Evolutionary conservation across 2,113 vertebrate genomes (phyloP).

Genomic region (Cricetomys ansorgei): DNA sequence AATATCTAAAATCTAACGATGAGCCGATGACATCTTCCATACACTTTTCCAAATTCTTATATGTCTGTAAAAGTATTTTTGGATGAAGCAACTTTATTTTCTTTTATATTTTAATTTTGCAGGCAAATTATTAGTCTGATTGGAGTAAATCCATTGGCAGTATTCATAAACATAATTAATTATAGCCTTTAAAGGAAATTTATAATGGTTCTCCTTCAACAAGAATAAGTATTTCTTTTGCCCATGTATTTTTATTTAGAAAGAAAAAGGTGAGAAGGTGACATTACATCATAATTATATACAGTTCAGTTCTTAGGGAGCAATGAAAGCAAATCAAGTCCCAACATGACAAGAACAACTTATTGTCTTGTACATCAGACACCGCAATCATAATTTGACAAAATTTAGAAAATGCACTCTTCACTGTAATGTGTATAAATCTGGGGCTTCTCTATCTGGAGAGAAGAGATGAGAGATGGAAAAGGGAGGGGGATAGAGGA

Average conservation of each 20-base stretch:
- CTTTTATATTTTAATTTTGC: not conserved
- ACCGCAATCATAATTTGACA: not conserved
- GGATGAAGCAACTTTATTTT: constrained; percentile 1
- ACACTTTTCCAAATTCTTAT: not conserved
- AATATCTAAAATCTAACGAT: not conserved
- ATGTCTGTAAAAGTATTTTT: not conserved
- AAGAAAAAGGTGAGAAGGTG: not conserved
- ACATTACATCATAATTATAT: not conserved
- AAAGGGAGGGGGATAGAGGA: too few relatives aligned
- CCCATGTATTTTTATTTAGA: not conserved
- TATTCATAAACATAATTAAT: constrained; percentile 39
- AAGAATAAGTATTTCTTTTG: not conserved
- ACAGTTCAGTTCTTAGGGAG: not conserved
- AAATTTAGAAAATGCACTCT: not conserved
- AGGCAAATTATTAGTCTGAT: not conserved
- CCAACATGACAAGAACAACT: not conserved
- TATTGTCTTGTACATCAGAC: not conserved
- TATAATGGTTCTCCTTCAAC: not conserved
- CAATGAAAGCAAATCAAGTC: not conserved
- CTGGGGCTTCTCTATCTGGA: not conserved
- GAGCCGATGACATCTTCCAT: not conserved
- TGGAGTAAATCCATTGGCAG: not conserved
- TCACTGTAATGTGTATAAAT: not conserved
- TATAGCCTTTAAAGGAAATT: not conserved
- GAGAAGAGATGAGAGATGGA: not conserved